Base-by-base conservation (phyloP, 2,113 vertebrate species). In the Callaeas wilsoni region DNA sequence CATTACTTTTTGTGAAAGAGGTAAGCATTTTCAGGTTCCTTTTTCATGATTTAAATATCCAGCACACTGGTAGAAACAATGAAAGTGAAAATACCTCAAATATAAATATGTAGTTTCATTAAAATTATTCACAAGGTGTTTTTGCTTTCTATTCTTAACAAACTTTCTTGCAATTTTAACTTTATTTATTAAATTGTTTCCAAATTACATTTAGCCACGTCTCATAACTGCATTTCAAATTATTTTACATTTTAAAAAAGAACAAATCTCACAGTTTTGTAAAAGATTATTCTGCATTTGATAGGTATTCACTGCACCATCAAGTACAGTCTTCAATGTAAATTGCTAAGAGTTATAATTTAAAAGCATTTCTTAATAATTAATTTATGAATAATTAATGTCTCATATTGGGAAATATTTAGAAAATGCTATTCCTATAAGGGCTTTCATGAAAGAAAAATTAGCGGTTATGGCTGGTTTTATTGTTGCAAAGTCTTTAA, bases 311-410 rank as follows among this genome's bases (percentile, higher is more conserved):
- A 60, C 1, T 29, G 9, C 63, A 93, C 26, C 60, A 55, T 59
- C 44, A 83, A 87, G 62, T 81, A 44, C 32, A 42, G 26, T 47
- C 59, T 90, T 82, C 59, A 85, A 2, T 35, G 26, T 26, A 57
- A 55, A 53, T 20, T 68, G n/a, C 10, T 39, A 8, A 80, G 80
- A 76, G 27, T 65, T 46, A 67, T 16, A n/a, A 94, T 93, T 96
- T 92, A n/a, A 79, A 50, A 94, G 2, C 6, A 63, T 82, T 93
- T 30, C 10, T 92, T 86, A 76, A 18, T 77, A 96, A 94, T 79
- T 93, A 95, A 89, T 79, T 80, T 94, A 92, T 89, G 63, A 94
- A 71, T 92, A 95, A 96, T 55, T 4, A 83, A 8, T 69, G 80
- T 29, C 12, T 69, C 25, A 56, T 18, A n/a, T 3, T 78, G 26